These are phyloP conservation scores for Drosophila azteca DNA, from an alignment of 1,140 invertebrate genomes.

Conservation along the genomic window DNA sequence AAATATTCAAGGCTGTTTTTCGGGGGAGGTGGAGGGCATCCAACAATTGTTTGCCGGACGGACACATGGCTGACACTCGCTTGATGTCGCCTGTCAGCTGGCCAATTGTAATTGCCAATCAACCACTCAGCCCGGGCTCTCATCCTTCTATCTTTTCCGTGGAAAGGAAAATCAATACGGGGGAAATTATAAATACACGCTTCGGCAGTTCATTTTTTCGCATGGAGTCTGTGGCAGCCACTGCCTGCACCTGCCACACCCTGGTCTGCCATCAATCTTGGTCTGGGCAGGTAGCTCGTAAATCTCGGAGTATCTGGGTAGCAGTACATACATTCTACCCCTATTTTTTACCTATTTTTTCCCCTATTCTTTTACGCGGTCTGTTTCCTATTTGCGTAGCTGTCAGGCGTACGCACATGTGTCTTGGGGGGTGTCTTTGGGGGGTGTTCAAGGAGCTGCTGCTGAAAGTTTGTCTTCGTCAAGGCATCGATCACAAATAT, in stretches of 20 bases:
- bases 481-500: slow-evolving; percentile 45
- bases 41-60: slow-evolving; percentile 49
- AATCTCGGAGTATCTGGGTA: slow-evolving; percentile 66
- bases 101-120: slow-evolving; percentile 47
- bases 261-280: slow-evolving; percentile 65
- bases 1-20: slow-evolving; percentile 54
- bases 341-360: slow-evolving; percentile 21
- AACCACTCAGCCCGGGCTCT: neutral
- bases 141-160: no score
- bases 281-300: slow-evolving; percentile 73
- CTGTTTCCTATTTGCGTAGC: slow-evolving; percentile 69
- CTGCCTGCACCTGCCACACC: slow-evolving; percentile 49
- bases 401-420: slow-evolving; percentile 71
- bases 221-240: slow-evolving; percentile 41
- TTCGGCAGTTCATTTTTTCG: slow-evolving; percentile 67
- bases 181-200: slow-evolving; percentile 60
- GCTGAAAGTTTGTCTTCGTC: slow-evolving; percentile 33
- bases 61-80: slow-evolving; percentile 57
- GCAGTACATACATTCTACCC: neutral
- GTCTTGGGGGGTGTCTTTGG: slow-evolving; percentile 37
- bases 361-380: slow-evolving; percentile 33
- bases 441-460: slow-evolving; percentile 11
- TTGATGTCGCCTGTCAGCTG: slow-evolving; percentile 30
- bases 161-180: slow-evolving; percentile 43
- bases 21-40: neutral